Evolutionary conservation across 2,888 invertebrate genomes (phyloP).

Genomic region (Scotopteryx bipunctaria): DNA sequence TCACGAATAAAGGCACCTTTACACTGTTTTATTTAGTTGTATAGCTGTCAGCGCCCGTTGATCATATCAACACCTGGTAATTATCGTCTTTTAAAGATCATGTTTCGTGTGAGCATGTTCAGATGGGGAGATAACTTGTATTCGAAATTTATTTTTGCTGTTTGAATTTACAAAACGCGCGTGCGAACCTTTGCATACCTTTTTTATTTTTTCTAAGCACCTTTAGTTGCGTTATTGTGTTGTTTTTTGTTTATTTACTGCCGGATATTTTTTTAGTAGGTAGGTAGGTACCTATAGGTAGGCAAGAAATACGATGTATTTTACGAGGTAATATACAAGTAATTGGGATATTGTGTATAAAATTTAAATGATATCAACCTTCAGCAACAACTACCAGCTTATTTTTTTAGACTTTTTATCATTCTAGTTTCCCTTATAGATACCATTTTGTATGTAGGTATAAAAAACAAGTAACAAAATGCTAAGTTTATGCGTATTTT

Average conservation of each 20-base stretch:
- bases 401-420: no score
- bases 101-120: slow-evolving; percentile 35
- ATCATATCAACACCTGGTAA: slow-evolving; percentile 38
- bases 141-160: slow-evolving; percentile 25
- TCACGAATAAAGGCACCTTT: slow-evolving; percentile 41
- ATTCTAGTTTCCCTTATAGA: no score
- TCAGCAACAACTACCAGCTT: no score
- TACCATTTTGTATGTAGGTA: no score
- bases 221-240: no score
- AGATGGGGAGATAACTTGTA: slow-evolving; percentile 33
- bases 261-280: background rate
- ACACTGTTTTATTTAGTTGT: slow-evolving; percentile 36
- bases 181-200: background rate
- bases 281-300: no score
- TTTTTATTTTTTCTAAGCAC: slow-evolving; percentile 9
- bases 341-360: no score
- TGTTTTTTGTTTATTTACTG: background rate
- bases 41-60: slow-evolving; percentile 35
- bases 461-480: no score
- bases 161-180: slow-evolving; percentile 18
- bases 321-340: no score
- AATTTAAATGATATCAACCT: no score
- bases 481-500: background rate
- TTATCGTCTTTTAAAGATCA: slow-evolving; percentile 39
- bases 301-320: no score